These are phyloP conservation scores for Sphenopsis melanotis DNA, from an alignment of 2,797 vertebrate species.

Conservation along the genomic window DNA sequence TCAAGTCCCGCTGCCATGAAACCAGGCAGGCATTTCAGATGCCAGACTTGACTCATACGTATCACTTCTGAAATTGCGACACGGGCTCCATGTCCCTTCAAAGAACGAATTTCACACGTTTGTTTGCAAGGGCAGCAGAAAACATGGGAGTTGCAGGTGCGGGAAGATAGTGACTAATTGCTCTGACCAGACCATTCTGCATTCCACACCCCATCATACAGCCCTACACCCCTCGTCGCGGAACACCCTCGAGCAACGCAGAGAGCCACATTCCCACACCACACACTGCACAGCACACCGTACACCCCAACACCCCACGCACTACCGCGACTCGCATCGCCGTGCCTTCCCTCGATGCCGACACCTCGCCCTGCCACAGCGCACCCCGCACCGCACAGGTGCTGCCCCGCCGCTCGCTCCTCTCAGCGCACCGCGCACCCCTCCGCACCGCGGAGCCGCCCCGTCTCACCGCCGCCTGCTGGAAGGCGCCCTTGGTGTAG, in stretches of 20 bases:
- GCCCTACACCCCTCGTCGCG: not conserved
- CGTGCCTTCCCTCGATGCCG: fast-evolving
- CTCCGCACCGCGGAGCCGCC: too few relatives aligned
- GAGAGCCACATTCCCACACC: not conserved
- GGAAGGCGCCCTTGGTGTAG: slow-evolving; percentile 96
- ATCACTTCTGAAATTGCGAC: not conserved
- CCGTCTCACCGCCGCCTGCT: slow-evolving; percentile 88
- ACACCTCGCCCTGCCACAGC: not conserved
- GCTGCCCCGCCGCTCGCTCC: fast-evolving
- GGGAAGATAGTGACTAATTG: not conserved
- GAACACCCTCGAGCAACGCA: fast-evolving
- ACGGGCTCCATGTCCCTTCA: not conserved
- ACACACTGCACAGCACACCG: fast-evolving
- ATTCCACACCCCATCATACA: fast-evolving
- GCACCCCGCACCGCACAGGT: fast-evolving
- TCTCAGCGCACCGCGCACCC: not conserved
- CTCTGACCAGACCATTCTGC: not conserved
- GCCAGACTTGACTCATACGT: not conserved
- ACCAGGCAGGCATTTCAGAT: not conserved
- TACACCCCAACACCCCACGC: not conserved
- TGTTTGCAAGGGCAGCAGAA: not conserved
- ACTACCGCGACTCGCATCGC: fast-evolving
- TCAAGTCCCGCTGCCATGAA: not conserved
- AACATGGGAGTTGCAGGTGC: fast-evolving
- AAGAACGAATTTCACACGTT: not conserved